Percentiles rank a stretch among this genome's conserved stretches.
Conservation (phyloP, 2,797 vertebrate species). For the Anniella stebbinsi region DNA sequence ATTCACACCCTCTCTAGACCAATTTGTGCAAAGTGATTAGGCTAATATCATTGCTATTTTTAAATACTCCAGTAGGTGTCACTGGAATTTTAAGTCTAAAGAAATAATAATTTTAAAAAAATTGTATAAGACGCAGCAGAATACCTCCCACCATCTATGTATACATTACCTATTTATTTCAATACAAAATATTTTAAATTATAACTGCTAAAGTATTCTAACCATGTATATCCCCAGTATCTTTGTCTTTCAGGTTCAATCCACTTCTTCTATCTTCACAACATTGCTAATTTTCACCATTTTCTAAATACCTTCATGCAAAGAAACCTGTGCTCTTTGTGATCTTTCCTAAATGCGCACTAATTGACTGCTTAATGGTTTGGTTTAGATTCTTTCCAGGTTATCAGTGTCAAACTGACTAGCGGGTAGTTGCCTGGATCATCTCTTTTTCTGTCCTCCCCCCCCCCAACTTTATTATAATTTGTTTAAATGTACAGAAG, state of each 20-base stretch:
- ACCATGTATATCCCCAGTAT: background rate
- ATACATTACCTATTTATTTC: background rate
- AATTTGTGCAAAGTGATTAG: background rate
- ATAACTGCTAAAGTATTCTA: background rate
- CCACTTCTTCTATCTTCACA: background rate
- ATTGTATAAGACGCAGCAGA: background rate
- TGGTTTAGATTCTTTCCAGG: background rate
- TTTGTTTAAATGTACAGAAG: too few species aligned
- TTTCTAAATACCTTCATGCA: background rate
- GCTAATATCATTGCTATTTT: slow-evolving; percentile 44
- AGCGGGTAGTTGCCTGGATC: background rate
- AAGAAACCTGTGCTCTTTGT: background rate
- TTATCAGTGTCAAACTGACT: background rate
- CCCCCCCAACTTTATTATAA: too few species aligned
- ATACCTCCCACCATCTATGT: background rate
- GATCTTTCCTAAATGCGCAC: background rate
- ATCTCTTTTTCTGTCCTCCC: too few species aligned
- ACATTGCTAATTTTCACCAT: background rate
- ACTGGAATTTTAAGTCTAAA: slow-evolving; percentile 45
- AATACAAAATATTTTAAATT: background rate
- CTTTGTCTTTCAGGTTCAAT: background rate
- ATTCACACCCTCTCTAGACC: background rate
- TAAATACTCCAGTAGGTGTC: slow-evolving; percentile 64
- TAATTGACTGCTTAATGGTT: background rate
- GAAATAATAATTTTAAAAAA: background rate